These are phyloP conservation scores for Calyptomena viridis DNA, from an alignment of 2,113 vertebrate species.

Conservation along the genomic window DNA sequence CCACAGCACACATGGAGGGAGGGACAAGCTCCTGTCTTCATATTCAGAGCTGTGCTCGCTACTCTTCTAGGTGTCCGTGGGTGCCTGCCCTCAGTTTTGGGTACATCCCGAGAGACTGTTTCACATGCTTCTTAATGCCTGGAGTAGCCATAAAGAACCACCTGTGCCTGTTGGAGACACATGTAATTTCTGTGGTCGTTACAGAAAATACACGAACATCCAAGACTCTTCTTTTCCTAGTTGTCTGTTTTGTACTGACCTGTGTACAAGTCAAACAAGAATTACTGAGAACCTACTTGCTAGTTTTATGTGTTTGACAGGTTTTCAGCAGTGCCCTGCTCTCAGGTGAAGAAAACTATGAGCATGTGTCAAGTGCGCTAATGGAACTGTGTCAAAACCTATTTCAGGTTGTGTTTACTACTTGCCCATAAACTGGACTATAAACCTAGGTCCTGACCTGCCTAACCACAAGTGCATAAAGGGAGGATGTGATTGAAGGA, in stretches of 20 bases:
- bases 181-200: not conserved
- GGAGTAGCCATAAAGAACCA: not conserved
- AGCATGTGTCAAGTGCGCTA: not conserved
- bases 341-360: not conserved
- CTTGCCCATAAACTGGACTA: not conserved
- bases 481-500: not conserved
- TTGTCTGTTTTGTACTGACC: not conserved
- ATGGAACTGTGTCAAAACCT: not conserved
- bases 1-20: not conserved
- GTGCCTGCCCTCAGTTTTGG: not conserved
- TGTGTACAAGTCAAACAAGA: not conserved
- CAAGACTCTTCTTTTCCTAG: not conserved
- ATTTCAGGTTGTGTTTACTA: not conserved
- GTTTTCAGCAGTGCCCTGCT: not conserved
- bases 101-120: not conserved
- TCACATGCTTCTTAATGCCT: not conserved
- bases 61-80: not conserved
- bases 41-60: not conserved
- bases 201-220: not conserved
- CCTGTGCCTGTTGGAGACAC: not conserved
- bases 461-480: not conserved
- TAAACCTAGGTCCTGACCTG: not conserved
- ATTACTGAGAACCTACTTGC: not conserved
- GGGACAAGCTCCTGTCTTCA: not conserved
- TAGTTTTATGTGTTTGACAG: not conserved